phyloP scores from a whole-genome alignment of 2,888 invertebrate species.

The Andrena praecox region DNA sequence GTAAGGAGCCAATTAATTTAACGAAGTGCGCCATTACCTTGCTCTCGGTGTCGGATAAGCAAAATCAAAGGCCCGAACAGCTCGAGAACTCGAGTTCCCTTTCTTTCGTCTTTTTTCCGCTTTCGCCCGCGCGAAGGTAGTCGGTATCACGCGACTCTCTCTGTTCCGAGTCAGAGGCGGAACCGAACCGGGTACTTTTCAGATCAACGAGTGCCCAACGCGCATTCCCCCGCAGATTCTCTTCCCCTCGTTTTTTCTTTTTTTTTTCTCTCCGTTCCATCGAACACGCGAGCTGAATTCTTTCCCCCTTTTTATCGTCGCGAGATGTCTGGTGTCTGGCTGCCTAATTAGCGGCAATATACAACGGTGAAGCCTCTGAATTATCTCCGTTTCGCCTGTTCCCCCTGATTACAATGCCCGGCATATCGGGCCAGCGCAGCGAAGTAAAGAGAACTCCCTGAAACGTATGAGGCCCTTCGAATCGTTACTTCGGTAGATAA shows the following conservation, averaged over 20 bases:
- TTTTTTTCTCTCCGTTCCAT: constrained; percentile 18
- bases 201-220: constrained; percentile 48
- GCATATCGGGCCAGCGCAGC: not conserved
- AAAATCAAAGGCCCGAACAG: constrained; percentile 70
- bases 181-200: constrained; percentile 56
- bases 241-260: constrained; percentile 21
- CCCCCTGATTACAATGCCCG: not conserved
- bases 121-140: constrained; percentile 21
- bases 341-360: constrained; percentile 44
- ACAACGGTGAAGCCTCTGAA: constrained; percentile 3
- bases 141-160: constrained; percentile 57
- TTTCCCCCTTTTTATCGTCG: constrained; percentile 45
- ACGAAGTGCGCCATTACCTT: constrained; percentile 76
- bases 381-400: not conserved
- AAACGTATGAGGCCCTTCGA: not conserved
- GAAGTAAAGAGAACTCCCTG: not conserved
- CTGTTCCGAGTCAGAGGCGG: constrained; percentile 23
- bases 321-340: constrained; percentile 42
- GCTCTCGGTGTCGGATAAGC: constrained; percentile 72
- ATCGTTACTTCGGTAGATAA: not conserved
- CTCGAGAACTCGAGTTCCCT: constrained; percentile 48
- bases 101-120: constrained; percentile 4
- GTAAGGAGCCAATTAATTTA: constrained; percentile 76
- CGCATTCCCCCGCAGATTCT: constrained; percentile 33
- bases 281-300: constrained; percentile 46